Conservation (phyloP, 2,113 vertebrate genomes). For the Zosterops lateralis region DNA sequence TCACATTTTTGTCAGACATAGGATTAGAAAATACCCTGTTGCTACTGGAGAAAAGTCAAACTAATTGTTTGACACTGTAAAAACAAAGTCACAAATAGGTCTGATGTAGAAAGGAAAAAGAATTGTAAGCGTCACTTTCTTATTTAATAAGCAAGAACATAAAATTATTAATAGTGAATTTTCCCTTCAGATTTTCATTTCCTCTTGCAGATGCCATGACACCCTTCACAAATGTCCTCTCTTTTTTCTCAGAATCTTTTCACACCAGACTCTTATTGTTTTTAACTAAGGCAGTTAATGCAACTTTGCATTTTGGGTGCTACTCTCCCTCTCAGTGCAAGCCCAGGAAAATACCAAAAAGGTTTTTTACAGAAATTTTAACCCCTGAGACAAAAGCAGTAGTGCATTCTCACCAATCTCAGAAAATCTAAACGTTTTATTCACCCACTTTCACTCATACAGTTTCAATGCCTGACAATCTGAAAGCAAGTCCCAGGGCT, state of each 20-base stretch:
- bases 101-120: neutral
- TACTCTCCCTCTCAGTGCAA: neutral
- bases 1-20: neutral
- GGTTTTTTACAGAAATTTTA: rapidly evolving
- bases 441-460: neutral
- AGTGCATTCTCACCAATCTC: neutral
- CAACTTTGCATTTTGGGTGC: neutral
- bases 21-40: neutral
- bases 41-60: neutral
- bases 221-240: neutral
- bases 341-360: neutral
- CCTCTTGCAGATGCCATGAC: neutral
- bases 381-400: rapidly evolving
- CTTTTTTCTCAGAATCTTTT: neutral
- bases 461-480: neutral
- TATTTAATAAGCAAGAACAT: neutral
- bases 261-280: neutral
- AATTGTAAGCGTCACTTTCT: neutral
- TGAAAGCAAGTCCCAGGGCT: neutral
- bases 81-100: neutral
- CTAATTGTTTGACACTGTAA: neutral
- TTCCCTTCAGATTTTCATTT: neutral
- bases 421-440: neutral
- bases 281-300: neutral
- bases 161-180: neutral